Evolutionary conservation across 1,140 invertebrate genomes (phyloP), one percentile per base, ranked within the genome.

Genomic region (Plectus sambesii): DNA sequence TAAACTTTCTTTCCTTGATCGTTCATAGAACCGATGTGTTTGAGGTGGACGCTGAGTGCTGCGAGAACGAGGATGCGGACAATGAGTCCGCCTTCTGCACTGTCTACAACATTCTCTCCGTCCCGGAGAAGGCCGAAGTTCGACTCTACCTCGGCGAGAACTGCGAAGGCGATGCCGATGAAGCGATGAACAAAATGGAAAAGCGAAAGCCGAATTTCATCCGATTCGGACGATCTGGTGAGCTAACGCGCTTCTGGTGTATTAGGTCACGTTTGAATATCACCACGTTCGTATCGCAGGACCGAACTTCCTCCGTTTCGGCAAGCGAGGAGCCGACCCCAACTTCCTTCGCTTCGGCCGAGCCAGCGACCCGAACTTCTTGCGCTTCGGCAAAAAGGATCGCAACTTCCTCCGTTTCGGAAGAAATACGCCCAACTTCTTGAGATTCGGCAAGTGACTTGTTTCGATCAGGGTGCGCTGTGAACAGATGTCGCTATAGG

Each of bases 171-270:
- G 51, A 59, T 41, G 42, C 47, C 41, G 51, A 58, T 8, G 56
- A 48, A 12, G 45, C 60, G 20, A 29, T 53, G 20, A 56, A 53
- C 27, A 44, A 36, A n/a, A 60, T 62, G 58, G 58, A 62, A 33
- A 62, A 62, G 42, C 46, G 61, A 41, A 63, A 63, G 37, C 60
- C 61, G 6, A 62, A 62, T 41, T 62, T 62, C 41, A 60, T 62
- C 38, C 42, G 60, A 48, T 62, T 49, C 39, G 60, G 60, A 26
- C 30, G 61, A 25, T 61, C 56, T 12, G 45, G 40, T 38, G 36
- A 5, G 2, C 4, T 8, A 22, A 45, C 15, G 43, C 8, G 15
- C 4, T 2, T 17, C 43, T 30, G 19, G 19, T 27, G 20, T 37
- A n/a, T n/a, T n/a, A n/a, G n/a, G n/a, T 22, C 19, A 20, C 6